Conservation (phyloP, 2,888 invertebrate genomes). For the Chelonus formosanus region DNA sequence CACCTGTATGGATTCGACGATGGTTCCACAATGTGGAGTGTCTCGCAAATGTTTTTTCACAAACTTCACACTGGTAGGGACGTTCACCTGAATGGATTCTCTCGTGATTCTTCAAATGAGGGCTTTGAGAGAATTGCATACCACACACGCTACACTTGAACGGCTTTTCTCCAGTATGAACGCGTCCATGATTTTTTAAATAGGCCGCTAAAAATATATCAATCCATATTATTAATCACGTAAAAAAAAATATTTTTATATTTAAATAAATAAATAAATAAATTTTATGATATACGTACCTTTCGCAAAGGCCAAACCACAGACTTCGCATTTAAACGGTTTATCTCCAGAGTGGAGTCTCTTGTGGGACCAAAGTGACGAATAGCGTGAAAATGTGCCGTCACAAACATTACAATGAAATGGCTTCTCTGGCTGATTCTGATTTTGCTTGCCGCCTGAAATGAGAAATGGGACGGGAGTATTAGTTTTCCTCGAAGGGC, state of each 20-base stretch:
- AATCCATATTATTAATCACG: constrained; percentile 5
- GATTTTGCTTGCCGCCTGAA: constrained; percentile 64
- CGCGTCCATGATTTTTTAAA: constrained; percentile 86
- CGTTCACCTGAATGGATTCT: constrained; percentile 88
- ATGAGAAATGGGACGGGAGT: constrained; percentile 54
- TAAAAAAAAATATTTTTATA: constrained; percentile 6
- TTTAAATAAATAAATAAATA: constrained; percentile 33
- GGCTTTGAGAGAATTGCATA: constrained; percentile 90
- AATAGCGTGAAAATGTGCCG: constrained; percentile 82
- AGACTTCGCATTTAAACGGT: constrained; percentile 88
- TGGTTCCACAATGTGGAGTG: constrained; percentile 91
- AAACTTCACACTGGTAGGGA: constrained; percentile 88
- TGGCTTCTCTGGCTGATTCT: constrained; percentile 75
- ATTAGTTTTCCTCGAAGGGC: constrained; percentile 62
- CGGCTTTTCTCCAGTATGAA: constrained; percentile 78
- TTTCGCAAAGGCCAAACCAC: constrained; percentile 87
- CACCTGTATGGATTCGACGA: constrained; percentile 86
- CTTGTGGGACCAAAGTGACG: constrained; percentile 89
- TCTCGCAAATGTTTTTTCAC: constrained; percentile 87
- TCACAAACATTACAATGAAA: constrained; percentile 90
- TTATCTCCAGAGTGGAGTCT: constrained; percentile 85
- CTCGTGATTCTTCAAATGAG: constrained; percentile 88
- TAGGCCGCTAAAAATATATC: constrained; percentile 72
- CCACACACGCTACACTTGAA: constrained; percentile 85
- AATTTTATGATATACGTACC: constrained; percentile 59